These are phyloP conservation scores for Meta bourneti DNA, from an alignment of 2,888 invertebrate genomes.

Conservation along the genomic window DNA sequence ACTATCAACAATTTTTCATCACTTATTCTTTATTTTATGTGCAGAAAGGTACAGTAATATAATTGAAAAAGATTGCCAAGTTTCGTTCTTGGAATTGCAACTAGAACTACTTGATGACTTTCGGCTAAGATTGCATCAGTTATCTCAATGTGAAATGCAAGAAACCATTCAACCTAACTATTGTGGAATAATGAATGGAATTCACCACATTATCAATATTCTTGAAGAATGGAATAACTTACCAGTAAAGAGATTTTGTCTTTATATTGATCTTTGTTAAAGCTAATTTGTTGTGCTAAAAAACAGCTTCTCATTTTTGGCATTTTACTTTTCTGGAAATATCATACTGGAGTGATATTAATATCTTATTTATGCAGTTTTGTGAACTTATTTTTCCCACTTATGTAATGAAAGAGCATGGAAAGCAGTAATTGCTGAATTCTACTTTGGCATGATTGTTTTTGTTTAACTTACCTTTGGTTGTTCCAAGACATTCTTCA, in stretches of 20 bases:
- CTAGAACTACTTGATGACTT: slow-evolving; percentile 94
- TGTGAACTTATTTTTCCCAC: not conserved
- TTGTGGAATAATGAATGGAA: slow-evolving; percentile 87
- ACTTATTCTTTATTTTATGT: slow-evolving; percentile 46
- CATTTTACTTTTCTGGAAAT: not conserved
- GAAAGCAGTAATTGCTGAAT: too few species aligned
- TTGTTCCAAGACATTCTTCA: too few species aligned
- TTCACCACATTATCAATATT: slow-evolving; percentile 87
- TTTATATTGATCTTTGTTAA: too few species aligned
- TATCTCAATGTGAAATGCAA: slow-evolving; percentile 85
- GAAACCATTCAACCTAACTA: slow-evolving; percentile 84
- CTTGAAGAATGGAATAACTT: slow-evolving; percentile 89
- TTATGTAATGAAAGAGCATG: not conserved
- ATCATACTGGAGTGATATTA: not conserved
- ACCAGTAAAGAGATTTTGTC: slow-evolving; percentile 83
- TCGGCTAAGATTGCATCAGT: slow-evolving; percentile 91
- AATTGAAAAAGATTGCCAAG: slow-evolving; percentile 77
- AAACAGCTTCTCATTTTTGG: too few species aligned
- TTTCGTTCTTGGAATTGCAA: slow-evolving; percentile 94
- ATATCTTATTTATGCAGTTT: not conserved
- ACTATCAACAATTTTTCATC: not conserved
- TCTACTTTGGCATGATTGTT: too few species aligned
- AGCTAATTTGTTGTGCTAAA: too few species aligned
- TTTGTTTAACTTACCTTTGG: not conserved
- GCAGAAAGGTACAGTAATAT: slow-evolving; percentile 81